Evolutionary conservation across 2,888 invertebrate species (phyloP).

Genomic region (Elegia similella): DNA sequence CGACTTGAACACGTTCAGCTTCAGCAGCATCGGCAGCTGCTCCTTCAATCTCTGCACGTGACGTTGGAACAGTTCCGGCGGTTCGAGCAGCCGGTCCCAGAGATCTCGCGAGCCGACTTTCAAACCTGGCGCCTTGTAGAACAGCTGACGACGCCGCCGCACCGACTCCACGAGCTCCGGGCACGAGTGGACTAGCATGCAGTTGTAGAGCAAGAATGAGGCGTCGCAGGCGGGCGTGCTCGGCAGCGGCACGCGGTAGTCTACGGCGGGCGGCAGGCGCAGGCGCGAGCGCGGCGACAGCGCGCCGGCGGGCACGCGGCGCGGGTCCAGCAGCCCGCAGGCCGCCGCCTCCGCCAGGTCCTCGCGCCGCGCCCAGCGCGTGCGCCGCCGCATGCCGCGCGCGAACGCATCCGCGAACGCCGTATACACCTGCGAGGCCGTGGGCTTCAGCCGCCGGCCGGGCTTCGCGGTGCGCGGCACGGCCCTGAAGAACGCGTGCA

Average conservation of each 20-base stretch:
- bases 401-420: slow-evolving; percentile 1
- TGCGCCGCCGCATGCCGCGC: not conserved
- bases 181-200: not conserved
- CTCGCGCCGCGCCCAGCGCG: not conserved
- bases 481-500: not conserved
- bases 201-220: not conserved
- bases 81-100: not conserved
- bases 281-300: not conserved
- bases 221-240: not conserved
- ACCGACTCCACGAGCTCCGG: not conserved
- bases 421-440: not conserved
- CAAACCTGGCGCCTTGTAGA: not conserved
- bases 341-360: not conserved
- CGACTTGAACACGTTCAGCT: not conserved
- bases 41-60: not conserved
- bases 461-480: not conserved
- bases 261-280: not conserved
- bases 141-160: not conserved
- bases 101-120: not conserved
- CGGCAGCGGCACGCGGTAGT: not conserved
- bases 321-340: not conserved
- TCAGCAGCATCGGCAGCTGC: not conserved
- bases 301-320: not conserved
- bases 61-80: not conserved
- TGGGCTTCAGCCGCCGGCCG: not conserved